These are phyloP conservation scores for Cossypha polioptera DNA, from an alignment of 2,797 vertebrate species.

Conservation along the genomic window DNA sequence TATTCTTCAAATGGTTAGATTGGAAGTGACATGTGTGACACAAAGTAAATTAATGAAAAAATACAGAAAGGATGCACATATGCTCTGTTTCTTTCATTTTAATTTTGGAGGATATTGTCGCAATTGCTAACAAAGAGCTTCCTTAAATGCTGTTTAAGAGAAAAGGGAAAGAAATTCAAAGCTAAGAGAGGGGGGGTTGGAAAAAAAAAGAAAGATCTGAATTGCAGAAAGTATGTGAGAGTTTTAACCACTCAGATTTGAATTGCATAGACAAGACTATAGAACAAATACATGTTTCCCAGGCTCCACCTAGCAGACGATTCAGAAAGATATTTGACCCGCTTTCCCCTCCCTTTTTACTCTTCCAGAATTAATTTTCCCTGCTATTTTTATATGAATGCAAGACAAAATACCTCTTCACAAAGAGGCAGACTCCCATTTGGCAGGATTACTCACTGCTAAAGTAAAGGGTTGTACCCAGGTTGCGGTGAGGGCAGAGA, in stretches of 20 bases:
- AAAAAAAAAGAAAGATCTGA: not conserved
- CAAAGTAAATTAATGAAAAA: conserved; percentile 48
- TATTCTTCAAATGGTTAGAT: conserved; percentile 55
- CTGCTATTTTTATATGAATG: conserved; percentile 76
- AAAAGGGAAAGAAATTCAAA: conserved; percentile 20
- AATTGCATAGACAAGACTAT: conserved; percentile 73
- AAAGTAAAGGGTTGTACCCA: conserved; percentile 79
- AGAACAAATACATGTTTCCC: conserved; percentile 75
- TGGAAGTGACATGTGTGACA: conserved; percentile 39
- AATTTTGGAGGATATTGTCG: conserved; percentile 7
- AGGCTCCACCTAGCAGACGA: conserved; percentile 79
- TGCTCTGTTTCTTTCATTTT: conserved; percentile 14
- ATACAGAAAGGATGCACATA: conserved; percentile 44
- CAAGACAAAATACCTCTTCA: conserved; percentile 78
- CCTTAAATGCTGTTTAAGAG: not conserved
- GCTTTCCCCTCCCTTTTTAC: conserved; percentile 38
- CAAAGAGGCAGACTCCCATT: conserved; percentile 75
- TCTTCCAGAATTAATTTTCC: conserved; percentile 63
- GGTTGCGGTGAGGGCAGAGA: conserved; percentile 62
- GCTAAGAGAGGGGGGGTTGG: not conserved
- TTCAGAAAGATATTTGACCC: conserved; percentile 76
- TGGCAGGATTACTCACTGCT: conserved; percentile 73
- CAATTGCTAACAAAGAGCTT: not conserved
- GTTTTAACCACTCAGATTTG: conserved; percentile 77
- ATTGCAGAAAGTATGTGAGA: conserved; percentile 52